Base-by-base conservation (phyloP, 2,113 vertebrate species). In the Equus quagga region DNA sequence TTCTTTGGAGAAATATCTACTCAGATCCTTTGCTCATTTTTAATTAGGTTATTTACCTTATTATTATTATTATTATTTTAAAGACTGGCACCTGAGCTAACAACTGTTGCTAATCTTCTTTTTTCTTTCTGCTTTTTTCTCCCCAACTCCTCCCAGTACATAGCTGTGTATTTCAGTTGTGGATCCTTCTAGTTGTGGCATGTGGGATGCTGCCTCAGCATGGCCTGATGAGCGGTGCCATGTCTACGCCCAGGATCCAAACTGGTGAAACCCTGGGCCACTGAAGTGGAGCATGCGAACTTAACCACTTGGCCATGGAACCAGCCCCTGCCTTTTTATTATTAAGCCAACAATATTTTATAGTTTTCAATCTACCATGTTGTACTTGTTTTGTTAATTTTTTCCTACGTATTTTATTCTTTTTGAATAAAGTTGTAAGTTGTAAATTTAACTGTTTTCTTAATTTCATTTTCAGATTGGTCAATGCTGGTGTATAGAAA, bases 1-100 rank as follows among this genome's bases (percentile, higher is more conserved):
- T 62, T 54, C 70, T 83, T 76, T 75, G 36, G 80, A 90, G 41
- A 95, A 84, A 76, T 76, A 28, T n/a, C 64, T 92, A 72, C 46
- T 88, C 46, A 75, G 67, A 65, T 33, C 13, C 36, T 92, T 81
- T 82, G 82, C 36, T 81, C 24, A 60, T 31, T 96, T 72, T 19
- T 36, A 87, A 58, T 36, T 73, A 87, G 5, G 9, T 87, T 75
- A 62, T 91, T 85, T 91, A 51, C 64, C 64, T 51, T 91, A 70
- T 86, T 67, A 82, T 72, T 73, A 60, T 26, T 83, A 41, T 62
- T 80, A 56, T 69, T 24, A 46, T 76, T 64, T 41, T 41, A 41
- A 41, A 41, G 36, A 41, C 36, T 41, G 36, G 36, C 36, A 41
- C 36, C 36, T 41, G 36, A 41, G 36, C 36, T 41, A 41, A 41